Base-by-base conservation (phyloP, 2,888 invertebrate species). In the Griposia aprilina region DNA sequence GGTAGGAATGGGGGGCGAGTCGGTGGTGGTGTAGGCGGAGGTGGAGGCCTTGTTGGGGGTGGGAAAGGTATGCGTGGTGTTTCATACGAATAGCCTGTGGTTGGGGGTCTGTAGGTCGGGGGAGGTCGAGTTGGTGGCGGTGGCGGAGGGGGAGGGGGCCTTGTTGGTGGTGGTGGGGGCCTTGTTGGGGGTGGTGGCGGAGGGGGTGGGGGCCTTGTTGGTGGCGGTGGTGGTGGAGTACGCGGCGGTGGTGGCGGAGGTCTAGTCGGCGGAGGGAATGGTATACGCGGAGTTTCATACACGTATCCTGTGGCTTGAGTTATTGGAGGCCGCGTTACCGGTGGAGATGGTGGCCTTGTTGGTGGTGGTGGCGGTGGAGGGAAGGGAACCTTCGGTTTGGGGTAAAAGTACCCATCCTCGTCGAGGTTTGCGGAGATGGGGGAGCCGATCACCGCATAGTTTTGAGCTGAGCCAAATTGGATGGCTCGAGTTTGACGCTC, bases 351-450 rank as follows among this genome's bases (percentile, higher is more conserved):
- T 76, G 59, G 87, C 83, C 84, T 92, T 85, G 80, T 84, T 11
- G 91, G 87, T 6, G 89, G 87, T 60, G 86, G 80, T 11, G 90
- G 92, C 5, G 94, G 95, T 10, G 95, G 94, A 15, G 96, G 96
- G 90, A 96, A 96, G 0, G 95, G 96, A 20, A 94, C 91, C 86
- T 93, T 94, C 41, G 96, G 96, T 80, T 96, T 95, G 23, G 96
- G 96, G 90, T 96, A 97, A 91, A 96, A 96, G 89, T 97, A 97
- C 7, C 97, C 97, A 89, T 97, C 97, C 83, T 97, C 96, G 76
- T 97, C 90, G 0, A 96, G 89, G 63, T 93, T 92, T 0, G 95
- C 94, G 45, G 92, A 92, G 86, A 96, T 96, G 0, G 95, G 95
- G 0, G 91, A 89, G 7, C 96, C 96, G 20, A 95, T 79, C 7